Evolutionary conservation across 2,888 invertebrate genomes (phyloP).

Genomic region (Hypolimnas misippus): DNA sequence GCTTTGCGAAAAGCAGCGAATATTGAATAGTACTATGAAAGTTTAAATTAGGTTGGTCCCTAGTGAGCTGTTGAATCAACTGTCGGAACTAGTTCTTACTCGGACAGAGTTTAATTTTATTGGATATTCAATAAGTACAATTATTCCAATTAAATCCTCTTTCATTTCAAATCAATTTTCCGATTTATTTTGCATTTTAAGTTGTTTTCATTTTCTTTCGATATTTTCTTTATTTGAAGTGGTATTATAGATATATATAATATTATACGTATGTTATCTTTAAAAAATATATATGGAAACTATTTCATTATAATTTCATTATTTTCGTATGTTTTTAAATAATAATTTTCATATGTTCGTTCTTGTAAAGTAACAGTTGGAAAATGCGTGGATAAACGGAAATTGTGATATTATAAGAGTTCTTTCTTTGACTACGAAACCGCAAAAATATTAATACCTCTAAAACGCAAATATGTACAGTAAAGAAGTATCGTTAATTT

Average conservation of each 20-base stretch:
- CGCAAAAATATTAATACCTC: too few relatives aligned
- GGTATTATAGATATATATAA: too few relatives aligned
- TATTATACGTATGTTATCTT: too few relatives aligned
- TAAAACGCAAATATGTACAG: too few relatives aligned
- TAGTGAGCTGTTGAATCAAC: neutral
- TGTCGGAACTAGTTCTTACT: slow-evolving; percentile 1
- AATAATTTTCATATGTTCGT: too few relatives aligned
- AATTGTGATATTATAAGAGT: neutral
- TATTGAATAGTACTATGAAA: neutral
- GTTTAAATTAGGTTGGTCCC: slow-evolving; percentile 9
- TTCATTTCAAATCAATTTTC: too few relatives aligned
- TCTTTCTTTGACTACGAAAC: neutral
- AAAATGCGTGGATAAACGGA: neutral
- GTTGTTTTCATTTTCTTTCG: too few relatives aligned
- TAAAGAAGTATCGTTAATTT: too few relatives aligned
- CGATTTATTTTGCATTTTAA: neutral
- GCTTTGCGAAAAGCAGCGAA: neutral
- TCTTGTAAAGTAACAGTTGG: neutral
- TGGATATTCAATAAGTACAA: neutral
- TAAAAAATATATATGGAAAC: too few relatives aligned
- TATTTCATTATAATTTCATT: too few relatives aligned
- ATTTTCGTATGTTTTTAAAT: too few relatives aligned
- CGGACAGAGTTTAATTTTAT: neutral
- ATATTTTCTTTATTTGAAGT: too few relatives aligned
- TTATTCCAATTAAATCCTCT: neutral